These are phyloP conservation scores for Drosophila niveifrons DNA, from an alignment of 2,888 invertebrate species.

Conservation along the genomic window DNA sequence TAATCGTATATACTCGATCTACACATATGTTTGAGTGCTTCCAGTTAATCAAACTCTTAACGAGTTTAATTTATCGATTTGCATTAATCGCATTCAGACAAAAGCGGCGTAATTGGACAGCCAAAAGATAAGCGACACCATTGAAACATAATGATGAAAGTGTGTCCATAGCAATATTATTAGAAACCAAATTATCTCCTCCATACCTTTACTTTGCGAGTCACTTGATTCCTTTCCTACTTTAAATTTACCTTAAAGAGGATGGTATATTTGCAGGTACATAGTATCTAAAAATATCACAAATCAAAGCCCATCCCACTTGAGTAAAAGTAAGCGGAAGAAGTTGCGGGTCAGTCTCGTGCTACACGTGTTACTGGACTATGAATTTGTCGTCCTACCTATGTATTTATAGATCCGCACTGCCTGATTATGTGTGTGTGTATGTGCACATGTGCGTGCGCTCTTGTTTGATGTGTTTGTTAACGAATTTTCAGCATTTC, in stretches of 20 bases:
- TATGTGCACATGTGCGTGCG: background rate
- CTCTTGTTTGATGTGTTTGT: constrained; percentile 19
- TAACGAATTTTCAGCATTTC: constrained; percentile 51
- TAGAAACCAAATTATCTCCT: background rate
- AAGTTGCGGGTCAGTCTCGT: constrained; percentile 40
- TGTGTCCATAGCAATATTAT: background rate
- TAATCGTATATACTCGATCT: constrained; percentile 1
- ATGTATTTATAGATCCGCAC: constrained; percentile 47
- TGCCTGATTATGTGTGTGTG: constrained; percentile 1
- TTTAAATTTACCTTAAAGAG: background rate
- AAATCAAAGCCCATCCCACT: constrained; percentile 19
- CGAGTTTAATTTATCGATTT: constrained; percentile 56
- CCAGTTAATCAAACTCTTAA: constrained; percentile 62
- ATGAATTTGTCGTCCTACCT: constrained; percentile 34
- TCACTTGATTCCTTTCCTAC: too few species aligned
- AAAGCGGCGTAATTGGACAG: constrained; percentile 58
- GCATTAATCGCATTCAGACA: constrained; percentile 12
- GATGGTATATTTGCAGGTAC: constrained; percentile 10
- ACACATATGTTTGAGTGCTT: constrained; percentile 21
- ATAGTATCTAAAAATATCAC: constrained; percentile 38
- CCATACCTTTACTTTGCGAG: too few species aligned
- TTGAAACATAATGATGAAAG: constrained; percentile 25
- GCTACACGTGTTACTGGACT: constrained; percentile 50
- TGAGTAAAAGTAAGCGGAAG: background rate
- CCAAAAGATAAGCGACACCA: constrained; percentile 52